phyloP scores from a whole-genome alignment of 2,797 vertebrate genomes.

The Phataginus tricuspis region DNA sequence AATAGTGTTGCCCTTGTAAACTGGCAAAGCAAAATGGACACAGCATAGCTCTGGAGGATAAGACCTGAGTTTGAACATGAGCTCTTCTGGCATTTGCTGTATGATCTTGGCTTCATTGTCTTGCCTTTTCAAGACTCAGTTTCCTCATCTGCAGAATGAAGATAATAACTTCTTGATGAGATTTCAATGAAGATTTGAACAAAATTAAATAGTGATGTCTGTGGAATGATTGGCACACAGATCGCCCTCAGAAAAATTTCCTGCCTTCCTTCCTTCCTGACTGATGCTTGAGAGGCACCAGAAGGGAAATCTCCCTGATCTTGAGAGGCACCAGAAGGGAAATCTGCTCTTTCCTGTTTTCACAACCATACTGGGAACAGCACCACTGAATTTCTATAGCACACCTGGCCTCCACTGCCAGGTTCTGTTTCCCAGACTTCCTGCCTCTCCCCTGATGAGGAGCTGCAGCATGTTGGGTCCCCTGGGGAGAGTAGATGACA shows the following conservation, averaged over 20 bases:
- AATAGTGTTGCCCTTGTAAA: background rate
- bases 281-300: background rate
- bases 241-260: background rate
- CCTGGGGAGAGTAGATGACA: background rate
- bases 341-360: conserved; percentile 41
- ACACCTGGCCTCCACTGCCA: background rate
- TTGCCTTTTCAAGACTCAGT: background rate
- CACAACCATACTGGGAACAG: background rate
- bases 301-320: conserved; percentile 21
- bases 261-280: conserved; percentile 1
- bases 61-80: background rate
- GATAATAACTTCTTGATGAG: background rate
- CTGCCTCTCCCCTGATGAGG: background rate
- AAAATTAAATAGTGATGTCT: background rate
- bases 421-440: background rate
- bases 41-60: background rate
- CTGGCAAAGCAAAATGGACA: background rate
- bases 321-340: background rate
- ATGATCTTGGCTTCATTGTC: background rate
- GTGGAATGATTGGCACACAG: background rate
- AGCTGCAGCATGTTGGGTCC: background rate
- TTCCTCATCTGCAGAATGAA: background rate
- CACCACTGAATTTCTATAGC: background rate
- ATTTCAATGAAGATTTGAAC: background rate
- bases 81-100: background rate